phyloP scores from a whole-genome alignment of 2,113 vertebrate species.

The Xenus cinereus region DNA sequence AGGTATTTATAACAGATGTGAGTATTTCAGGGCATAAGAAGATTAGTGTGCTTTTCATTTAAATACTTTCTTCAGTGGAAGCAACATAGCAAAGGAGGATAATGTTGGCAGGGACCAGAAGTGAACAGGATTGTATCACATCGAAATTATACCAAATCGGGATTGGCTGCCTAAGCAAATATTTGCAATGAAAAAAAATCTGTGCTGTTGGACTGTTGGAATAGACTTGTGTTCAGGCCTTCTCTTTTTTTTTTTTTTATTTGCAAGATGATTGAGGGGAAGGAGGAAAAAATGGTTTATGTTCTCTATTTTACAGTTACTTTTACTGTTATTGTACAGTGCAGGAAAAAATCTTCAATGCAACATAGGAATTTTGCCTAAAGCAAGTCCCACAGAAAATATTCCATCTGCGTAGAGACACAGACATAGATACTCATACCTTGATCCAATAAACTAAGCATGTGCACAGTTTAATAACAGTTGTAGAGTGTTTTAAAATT shows the following conservation, averaged over 20 bases:
- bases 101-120: background rate
- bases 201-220: background rate
- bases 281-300: background rate
- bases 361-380: background rate
- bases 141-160: background rate
- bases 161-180: background rate
- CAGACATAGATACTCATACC: background rate
- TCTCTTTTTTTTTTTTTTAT: background rate
- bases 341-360: background rate
- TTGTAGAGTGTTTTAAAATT: background rate
- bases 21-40: background rate
- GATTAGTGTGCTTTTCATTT: background rate
- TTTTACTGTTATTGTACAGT: background rate
- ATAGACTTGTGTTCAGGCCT: background rate
- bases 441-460: background rate
- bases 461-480: background rate
- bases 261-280: background rate
- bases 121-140: background rate
- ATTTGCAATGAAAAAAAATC: background rate
- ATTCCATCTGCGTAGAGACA: background rate
- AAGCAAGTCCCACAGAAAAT: background rate
- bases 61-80: background rate
- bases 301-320: background rate
- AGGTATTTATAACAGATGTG: background rate
- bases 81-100: background rate